Conservation (phyloP, 2,797 vertebrate genomes). For the Neosilurus hyrtlii region DNA sequence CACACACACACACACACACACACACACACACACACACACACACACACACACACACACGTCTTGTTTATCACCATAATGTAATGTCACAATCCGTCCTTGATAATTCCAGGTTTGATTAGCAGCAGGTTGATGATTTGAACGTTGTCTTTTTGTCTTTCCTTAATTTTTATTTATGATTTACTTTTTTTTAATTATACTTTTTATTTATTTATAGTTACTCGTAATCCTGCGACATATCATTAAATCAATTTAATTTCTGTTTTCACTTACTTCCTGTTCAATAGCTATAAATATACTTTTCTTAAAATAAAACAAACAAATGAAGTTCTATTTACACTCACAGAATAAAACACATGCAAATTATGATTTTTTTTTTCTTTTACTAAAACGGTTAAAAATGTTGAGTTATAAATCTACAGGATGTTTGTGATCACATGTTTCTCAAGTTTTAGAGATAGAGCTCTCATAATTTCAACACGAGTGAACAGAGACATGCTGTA, state of each 20-base stretch:
- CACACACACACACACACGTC: background rate
- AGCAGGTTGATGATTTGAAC: background rate
- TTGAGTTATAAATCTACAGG: too few species aligned
- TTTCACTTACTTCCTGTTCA: background rate
- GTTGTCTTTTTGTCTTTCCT: background rate
- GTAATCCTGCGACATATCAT: background rate
- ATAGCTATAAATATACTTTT: background rate
- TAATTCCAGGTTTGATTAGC: background rate
- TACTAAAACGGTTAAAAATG: too few species aligned
- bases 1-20: constrained; percentile 37
- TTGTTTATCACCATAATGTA: background rate
- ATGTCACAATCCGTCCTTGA: background rate
- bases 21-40: constrained; percentile 8
- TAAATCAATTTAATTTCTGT: background rate
- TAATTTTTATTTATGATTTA: background rate
- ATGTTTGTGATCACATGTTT: too few species aligned
- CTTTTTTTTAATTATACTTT: background rate
- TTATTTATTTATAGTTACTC: background rate
- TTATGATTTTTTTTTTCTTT: background rate
- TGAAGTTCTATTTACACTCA: too few species aligned
- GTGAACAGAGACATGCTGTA: too few species aligned
- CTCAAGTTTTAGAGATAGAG: too few species aligned
- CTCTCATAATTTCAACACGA: too few species aligned
- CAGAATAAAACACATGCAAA: too few species aligned
- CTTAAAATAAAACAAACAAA: too few species aligned